These are phyloP conservation scores for Monopis laevigella DNA, from an alignment of 2,888 invertebrate genomes.

Conservation along the genomic window DNA sequence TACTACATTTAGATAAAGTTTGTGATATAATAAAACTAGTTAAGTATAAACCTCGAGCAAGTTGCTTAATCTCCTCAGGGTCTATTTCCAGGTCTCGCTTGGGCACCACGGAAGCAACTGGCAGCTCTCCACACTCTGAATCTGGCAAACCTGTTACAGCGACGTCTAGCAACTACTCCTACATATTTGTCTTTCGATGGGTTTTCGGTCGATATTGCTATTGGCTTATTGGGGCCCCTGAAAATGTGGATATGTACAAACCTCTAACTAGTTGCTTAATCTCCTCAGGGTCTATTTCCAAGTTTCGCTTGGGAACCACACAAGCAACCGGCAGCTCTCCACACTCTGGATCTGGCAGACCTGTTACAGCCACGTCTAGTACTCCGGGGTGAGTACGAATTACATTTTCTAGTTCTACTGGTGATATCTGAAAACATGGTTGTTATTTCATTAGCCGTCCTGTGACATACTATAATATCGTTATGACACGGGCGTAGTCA, in stretches of 20 bases:
- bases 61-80: slow-evolving; percentile 35
- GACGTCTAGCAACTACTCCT: too few species aligned
- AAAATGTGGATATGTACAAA: too few species aligned
- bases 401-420: slow-evolving; percentile 34
- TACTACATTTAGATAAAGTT: too few species aligned
- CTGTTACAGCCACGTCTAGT: slow-evolving; percentile 32
- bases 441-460: too few species aligned
- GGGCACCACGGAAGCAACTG: slow-evolving; percentile 32
- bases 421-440: slow-evolving; percentile 38
- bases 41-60: slow-evolving; percentile 31
- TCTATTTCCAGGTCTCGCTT: slow-evolving; percentile 23
- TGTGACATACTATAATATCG: too few species aligned
- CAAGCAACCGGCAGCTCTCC: slow-evolving; percentile 39
- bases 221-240: too few species aligned
- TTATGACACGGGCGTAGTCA: too few species aligned
- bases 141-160: slow-evolving; percentile 34
- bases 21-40: too few species aligned
- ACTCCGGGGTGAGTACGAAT: slow-evolving; percentile 35
- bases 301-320: slow-evolving; percentile 26
- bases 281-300: slow-evolving; percentile 28
- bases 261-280: slow-evolving; percentile 38
- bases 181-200: too few species aligned
- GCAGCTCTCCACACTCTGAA: slow-evolving; percentile 31
- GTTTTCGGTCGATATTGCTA: too few species aligned
- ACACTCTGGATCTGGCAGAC: slow-evolving; percentile 28